phyloP scores from a whole-genome alignment of 2,888 invertebrate genomes.

The Dryadula phaetusa region DNA sequence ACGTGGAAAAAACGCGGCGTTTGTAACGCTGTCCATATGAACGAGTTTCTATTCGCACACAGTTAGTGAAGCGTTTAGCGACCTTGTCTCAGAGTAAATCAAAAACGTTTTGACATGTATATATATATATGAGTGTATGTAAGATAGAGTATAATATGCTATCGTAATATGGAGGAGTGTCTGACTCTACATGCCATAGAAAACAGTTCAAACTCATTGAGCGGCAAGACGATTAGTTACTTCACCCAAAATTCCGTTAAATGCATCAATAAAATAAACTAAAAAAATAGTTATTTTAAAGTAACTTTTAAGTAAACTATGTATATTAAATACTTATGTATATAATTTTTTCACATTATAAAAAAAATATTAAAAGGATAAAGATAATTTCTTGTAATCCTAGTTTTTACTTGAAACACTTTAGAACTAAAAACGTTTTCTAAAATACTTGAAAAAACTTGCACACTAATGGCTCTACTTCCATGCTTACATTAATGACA shows the following conservation, averaged over 20 bases:
- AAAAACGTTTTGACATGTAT: slow-evolving; percentile 44
- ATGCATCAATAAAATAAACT: no score
- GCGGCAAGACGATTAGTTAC: no score
- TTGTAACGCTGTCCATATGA: slow-evolving; percentile 27
- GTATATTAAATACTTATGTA: no score
- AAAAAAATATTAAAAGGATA: no score
- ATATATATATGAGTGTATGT: no score
- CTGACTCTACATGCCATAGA: background rate
- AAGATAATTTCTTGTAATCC: no score
- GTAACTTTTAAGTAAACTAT: no score
- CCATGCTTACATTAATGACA: background rate
- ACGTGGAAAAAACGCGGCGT: slow-evolving; percentile 26
- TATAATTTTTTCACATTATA: no score
- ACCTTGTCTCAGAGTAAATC: slow-evolving; percentile 48
- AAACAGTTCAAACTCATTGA: no score
- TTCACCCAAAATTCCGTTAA: no score
- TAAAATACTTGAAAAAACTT: background rate
- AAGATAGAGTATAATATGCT: background rate
- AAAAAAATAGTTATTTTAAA: no score
- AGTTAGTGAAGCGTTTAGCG: slow-evolving; percentile 41
- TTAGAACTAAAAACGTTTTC: background rate
- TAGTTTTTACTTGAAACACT: background rate
- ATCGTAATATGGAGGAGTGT: background rate
- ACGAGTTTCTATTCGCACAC: slow-evolving; percentile 25
- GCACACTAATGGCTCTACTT: background rate